Conservation (phyloP, 2,888 invertebrate genomes). For the Argyresthia albistria region DNA sequence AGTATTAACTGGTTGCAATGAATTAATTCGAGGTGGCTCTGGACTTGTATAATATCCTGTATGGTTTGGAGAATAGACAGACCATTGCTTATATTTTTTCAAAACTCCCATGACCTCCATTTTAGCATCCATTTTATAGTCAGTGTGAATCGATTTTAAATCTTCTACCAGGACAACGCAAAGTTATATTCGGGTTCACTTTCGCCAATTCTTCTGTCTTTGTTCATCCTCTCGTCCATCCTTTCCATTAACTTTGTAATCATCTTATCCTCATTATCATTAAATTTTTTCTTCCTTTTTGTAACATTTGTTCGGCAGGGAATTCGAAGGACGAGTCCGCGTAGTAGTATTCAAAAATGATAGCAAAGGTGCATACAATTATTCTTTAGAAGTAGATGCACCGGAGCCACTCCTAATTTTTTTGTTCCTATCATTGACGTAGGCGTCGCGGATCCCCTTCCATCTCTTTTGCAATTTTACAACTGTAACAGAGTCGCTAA, state of each 20-base stretch:
- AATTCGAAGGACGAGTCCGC: constrained; percentile 13
- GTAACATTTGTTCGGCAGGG: constrained; percentile 12
- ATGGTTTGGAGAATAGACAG: constrained; percentile 14
- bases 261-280: constrained; percentile 13
- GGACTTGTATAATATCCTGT: constrained; percentile 15
- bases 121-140: constrained; percentile 9
- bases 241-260: constrained; percentile 2
- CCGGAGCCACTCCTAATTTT: constrained; percentile 13
- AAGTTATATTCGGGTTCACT: constrained; percentile 4
- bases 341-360: constrained; percentile 16
- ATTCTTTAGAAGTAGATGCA: constrained; percentile 14
- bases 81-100: constrained; percentile 15
- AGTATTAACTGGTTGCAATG: constrained; percentile 14
- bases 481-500: constrained; percentile 11
- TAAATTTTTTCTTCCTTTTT: constrained; percentile 14
- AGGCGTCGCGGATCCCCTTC: constrained; percentile 13
- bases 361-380: constrained; percentile 14
- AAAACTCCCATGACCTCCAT: constrained; percentile 13
- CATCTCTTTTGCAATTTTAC: constrained; percentile 11
- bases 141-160: constrained; percentile 3
- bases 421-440: constrained; percentile 14
- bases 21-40: constrained; percentile 15
- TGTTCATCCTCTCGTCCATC: constrained; percentile 3
- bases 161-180: constrained; percentile 6
- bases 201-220: constrained; percentile 1